Conservation (phyloP, 2,888 invertebrate genomes). For the Phanerotoma sp. region DNA sequence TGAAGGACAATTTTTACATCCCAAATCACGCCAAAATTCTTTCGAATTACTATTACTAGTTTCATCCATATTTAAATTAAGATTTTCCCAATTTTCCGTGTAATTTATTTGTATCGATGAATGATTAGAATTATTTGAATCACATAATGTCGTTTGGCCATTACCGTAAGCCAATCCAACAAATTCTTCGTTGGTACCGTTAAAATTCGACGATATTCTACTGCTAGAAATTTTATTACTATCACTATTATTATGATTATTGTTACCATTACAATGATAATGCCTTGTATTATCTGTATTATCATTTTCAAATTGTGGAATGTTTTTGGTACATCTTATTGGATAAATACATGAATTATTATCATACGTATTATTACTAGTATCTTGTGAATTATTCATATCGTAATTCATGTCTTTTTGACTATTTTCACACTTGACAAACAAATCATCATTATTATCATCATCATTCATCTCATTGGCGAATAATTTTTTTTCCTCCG, state of each 20-base stretch:
- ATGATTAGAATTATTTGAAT: constrained; percentile 52
- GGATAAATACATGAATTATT: constrained; percentile 9
- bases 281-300: constrained; percentile 3
- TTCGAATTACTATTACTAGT: constrained; percentile 27
- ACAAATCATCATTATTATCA: neutral
- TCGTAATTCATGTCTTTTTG: too few relatives aligned
- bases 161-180: constrained; percentile 53
- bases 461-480: constrained; percentile 45
- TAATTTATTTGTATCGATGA: constrained; percentile 52
- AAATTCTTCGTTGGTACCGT: constrained; percentile 54
- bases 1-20: constrained; percentile 51
- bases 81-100: constrained; percentile 55
- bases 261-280: neutral
- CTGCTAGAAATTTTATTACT: constrained; percentile 41
- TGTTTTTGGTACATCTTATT: neutral
- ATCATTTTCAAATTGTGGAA: neutral
- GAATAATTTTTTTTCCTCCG: constrained; percentile 53
- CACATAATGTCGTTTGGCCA: constrained; percentile 52
- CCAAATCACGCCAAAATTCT: constrained; percentile 53
- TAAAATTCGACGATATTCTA: constrained; percentile 50
- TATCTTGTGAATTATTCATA: constrained; percentile 9
- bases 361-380: too few relatives aligned
- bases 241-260: constrained; percentile 18
- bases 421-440: too few relatives aligned
- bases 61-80: constrained; percentile 49